A percentile compares a stretch with the other conserved stretches of the same genome.
Conservation (phyloP, 2,797 vertebrate species). For the Alcedo atthis region DNA sequence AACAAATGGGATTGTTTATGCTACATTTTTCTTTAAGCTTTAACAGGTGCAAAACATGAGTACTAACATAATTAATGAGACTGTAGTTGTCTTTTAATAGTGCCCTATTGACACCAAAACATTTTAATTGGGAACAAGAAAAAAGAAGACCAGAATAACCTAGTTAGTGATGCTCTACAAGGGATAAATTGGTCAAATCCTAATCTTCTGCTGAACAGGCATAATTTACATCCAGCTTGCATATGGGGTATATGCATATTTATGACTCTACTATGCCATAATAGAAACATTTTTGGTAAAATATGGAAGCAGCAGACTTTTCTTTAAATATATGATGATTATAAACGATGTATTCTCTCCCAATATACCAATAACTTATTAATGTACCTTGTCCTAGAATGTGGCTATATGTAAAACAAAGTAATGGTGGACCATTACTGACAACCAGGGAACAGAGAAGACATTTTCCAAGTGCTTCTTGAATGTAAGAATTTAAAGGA, state of each 20-base stretch:
- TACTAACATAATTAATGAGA: not conserved
- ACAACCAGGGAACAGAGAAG: not conserved
- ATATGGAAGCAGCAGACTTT: not conserved
- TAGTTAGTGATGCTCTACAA: not conserved
- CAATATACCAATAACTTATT: not conserved
- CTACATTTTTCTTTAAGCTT: not conserved
- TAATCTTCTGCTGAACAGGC: not conserved
- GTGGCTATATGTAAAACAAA: not conserved
- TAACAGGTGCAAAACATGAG: not conserved
- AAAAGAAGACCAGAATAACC: not conserved
- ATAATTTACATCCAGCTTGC: not conserved
- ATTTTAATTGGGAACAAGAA: slow-evolving; percentile 21
- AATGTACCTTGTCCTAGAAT: not conserved
- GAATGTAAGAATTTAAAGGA: not conserved
- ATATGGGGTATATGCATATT: not conserved
- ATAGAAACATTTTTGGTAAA: not conserved
- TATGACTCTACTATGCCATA: not conserved
- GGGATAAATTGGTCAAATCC: not conserved
- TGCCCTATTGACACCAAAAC: not conserved
- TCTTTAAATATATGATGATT: not conserved
- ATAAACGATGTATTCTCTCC: not conserved
- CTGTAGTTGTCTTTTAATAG: not conserved
- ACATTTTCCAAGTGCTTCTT: not conserved
- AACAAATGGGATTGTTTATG: not conserved
- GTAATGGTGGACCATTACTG: not conserved